Evolutionary conservation across 2,888 invertebrate species (phyloP).

Genomic region (Ennomos quercinarius): DNA sequence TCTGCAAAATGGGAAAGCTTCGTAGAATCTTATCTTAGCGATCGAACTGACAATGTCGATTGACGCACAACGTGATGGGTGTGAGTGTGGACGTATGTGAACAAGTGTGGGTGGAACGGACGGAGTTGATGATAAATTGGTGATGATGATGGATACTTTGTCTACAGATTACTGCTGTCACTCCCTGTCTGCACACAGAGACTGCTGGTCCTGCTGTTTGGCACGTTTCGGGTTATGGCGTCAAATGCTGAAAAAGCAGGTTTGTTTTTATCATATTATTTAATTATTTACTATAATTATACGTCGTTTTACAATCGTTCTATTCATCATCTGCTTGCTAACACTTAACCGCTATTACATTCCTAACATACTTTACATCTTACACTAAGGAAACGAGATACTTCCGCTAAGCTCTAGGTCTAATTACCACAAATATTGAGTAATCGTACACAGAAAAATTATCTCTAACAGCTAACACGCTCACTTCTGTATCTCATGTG

Average conservation of each 20-base stretch:
- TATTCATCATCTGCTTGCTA: background rate
- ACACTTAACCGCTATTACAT: conserved; percentile 13
- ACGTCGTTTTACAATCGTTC: background rate
- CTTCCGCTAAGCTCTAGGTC: conserved; percentile 4
- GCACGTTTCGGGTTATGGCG: conserved; percentile 98
- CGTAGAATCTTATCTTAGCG: too few species aligned
- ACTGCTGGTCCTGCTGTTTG: conserved; percentile 96
- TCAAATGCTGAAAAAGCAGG: conserved; percentile 94
- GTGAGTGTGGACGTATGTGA: too few species aligned
- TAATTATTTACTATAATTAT: background rate
- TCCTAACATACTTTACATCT: background rate
- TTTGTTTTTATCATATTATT: conserved; percentile 30
- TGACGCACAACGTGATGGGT: too few species aligned
- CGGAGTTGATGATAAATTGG: too few species aligned
- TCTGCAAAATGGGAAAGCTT: too few species aligned
- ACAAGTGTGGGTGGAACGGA: too few species aligned
- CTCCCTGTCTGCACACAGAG: conserved; percentile 96
- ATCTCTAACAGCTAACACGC: conserved; percentile 7
- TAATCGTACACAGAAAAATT: conserved; percentile 16
- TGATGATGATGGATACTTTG: conserved; percentile 39
- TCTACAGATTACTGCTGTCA: conserved; percentile 92
- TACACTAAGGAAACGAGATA: conserved; percentile 10
- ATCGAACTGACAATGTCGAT: too few species aligned
- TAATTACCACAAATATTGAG: conserved; percentile 22
- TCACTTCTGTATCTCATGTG: conserved; percentile 16